Conservation (phyloP, 2,888 invertebrate genomes). For the Calephelis perditalis region DNA sequence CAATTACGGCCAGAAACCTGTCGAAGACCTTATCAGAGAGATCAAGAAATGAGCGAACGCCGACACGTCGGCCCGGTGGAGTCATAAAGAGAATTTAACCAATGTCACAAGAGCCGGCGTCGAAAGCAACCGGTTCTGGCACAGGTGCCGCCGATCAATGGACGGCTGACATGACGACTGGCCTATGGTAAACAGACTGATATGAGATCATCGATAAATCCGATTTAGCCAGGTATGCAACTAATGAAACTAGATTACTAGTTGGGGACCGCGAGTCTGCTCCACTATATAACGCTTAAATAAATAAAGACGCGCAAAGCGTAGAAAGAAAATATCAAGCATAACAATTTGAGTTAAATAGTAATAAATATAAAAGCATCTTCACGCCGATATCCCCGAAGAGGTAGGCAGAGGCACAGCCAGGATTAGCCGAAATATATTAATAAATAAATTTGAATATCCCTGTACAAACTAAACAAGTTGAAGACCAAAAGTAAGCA, state of each 20-base stretch:
- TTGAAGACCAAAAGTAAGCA: too few species aligned
- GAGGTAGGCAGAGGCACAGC: too few species aligned
- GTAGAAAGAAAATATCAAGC: too few species aligned
- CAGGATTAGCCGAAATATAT: too few species aligned
- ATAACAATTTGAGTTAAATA: too few species aligned
- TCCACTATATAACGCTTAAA: too few species aligned
- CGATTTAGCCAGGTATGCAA: conserved; percentile 24
- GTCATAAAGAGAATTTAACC: conserved; percentile 50
- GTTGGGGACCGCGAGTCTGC: too few species aligned
- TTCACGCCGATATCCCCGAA: too few species aligned
- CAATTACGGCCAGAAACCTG: conserved; percentile 12
- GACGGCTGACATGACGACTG: conserved; percentile 38
- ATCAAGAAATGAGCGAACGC: conserved; percentile 41
- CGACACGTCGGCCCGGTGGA: conserved; percentile 38
- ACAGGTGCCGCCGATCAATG: conserved; percentile 60
- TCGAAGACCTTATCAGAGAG: conserved; percentile 31
- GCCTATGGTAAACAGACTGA: conserved; percentile 35
- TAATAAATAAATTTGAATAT: too few species aligned
- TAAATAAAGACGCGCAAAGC: too few species aligned
- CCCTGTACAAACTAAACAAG: too few species aligned
- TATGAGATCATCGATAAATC: conserved; percentile 42
- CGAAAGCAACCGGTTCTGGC: conserved; percentile 58
- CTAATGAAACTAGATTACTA: conserved; percentile 8
- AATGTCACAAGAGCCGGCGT: conserved; percentile 57
- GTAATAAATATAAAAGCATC: too few species aligned